A percentile compares a stretch with the other conserved stretches of the same genome.
phyloP scores from a whole-genome alignment of 2,888 invertebrate genomes.

The Patella ulyssiponensis region DNA sequence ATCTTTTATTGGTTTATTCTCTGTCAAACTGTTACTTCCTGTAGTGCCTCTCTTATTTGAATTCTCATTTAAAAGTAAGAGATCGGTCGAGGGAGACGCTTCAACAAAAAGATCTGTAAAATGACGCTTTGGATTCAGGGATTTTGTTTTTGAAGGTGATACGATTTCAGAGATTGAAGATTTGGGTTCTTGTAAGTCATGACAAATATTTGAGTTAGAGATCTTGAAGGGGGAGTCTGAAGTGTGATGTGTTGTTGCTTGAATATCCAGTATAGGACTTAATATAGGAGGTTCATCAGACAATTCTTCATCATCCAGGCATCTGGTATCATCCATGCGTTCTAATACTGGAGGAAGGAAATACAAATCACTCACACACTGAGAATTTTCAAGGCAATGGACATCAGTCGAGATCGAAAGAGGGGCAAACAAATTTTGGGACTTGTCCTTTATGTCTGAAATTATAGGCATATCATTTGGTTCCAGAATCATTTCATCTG shows the following conservation, averaged over 20 bases:
- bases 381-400: not conserved
- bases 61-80: not conserved
- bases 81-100: not conserved
- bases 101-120: not conserved
- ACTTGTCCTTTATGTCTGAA: not conserved
- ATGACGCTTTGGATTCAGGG: not conserved
- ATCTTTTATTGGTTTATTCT: not conserved
- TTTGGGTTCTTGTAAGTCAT: too few relatives aligned
- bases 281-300: constrained; percentile 16
- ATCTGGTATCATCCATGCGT: constrained; percentile 13
- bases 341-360: constrained; percentile 22
- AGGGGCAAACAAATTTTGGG: not conserved
- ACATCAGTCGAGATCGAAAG: constrained; percentile 6
- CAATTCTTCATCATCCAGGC: not conserved
- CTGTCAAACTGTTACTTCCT: not conserved
- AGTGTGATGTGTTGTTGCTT: not conserved
- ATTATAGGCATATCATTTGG: not conserved
- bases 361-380: not conserved
- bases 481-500: not conserved
- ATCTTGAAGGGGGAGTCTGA: not conserved
- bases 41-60: too few relatives aligned
- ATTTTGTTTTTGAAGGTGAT: not conserved
- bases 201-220: not conserved
- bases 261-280: not conserved
- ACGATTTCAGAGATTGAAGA: not conserved